Conservation (phyloP, 2,888 invertebrate genomes). For the Bhutanitis thaidina region DNA sequence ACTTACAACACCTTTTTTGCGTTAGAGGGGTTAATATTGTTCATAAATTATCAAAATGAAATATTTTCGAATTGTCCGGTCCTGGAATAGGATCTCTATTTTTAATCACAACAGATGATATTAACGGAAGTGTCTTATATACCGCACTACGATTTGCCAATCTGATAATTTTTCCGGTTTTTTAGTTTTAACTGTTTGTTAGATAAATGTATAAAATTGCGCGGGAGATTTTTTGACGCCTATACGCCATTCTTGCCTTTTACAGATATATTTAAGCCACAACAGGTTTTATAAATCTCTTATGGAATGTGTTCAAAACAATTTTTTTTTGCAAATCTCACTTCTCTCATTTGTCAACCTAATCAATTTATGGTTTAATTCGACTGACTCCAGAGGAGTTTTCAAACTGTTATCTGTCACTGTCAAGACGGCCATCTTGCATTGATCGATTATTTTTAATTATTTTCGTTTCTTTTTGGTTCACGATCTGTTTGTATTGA, state of each 20-base stretch:
- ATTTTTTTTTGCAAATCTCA: neutral
- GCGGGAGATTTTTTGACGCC: neutral
- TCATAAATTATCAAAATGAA: too few species aligned
- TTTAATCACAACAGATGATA: neutral
- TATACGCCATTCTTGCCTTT: slow-evolving; percentile 9
- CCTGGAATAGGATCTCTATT: slow-evolving; percentile 2
- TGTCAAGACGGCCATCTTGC: slow-evolving; percentile 4
- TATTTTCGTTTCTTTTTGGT: too few species aligned
- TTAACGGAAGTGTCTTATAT: slow-evolving; percentile 2
- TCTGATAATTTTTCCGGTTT: neutral
- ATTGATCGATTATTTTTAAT: too few species aligned
- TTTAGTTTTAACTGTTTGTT: slow-evolving; percentile 3
- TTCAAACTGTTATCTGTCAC: neutral
- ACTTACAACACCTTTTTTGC: too few species aligned
- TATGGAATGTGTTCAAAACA: too few species aligned
- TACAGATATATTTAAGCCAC: neutral
- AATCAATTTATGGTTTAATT: slow-evolving; percentile 13
- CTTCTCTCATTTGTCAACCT: slow-evolving; percentile 12
- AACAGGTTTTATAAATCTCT: too few species aligned
- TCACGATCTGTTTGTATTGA: neutral
- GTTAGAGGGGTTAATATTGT: too few species aligned
- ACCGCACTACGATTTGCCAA: neutral
- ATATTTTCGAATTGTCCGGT: neutral
- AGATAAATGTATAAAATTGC: neutral
- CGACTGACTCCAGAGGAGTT: slow-evolving; percentile 12